Conservation (phyloP, 2,888 invertebrate species). For the Drosophila barbarae region DNA sequence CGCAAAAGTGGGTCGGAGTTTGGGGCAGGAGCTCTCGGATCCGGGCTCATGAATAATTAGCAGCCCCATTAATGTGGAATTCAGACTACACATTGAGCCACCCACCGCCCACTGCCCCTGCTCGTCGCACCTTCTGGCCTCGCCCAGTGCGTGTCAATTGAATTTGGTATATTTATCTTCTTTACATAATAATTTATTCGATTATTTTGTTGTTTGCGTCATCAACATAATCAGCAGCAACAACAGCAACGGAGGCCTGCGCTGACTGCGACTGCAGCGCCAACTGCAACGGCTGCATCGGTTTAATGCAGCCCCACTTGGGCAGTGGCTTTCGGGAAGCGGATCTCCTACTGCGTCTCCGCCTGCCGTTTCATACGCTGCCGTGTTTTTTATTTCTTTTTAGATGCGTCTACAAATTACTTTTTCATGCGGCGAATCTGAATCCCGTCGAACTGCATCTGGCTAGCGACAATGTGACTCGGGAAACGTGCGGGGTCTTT, state of each 20-base stretch:
- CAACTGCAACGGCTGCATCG: conserved; percentile 17
- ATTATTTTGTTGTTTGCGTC: conserved; percentile 52
- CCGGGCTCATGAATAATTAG: conserved; percentile 63
- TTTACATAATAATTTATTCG: conserved; percentile 57
- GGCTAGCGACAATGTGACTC: background rate
- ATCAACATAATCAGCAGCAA: conserved; percentile 62
- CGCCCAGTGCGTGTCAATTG: conserved; percentile 38
- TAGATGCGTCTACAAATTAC: conserved; percentile 58
- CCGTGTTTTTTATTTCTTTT: conserved; percentile 52
- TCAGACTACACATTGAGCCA: conserved; percentile 7
- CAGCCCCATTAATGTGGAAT: conserved; percentile 62
- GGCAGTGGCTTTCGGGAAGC: conserved; percentile 2
- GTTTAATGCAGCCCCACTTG: conserved; percentile 34
- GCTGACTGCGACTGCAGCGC: conserved; percentile 26
- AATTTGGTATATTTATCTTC: conserved; percentile 30
- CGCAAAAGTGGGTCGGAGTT: conserved; percentile 46
- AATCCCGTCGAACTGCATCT: background rate
- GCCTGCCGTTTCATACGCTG: conserved; percentile 48
- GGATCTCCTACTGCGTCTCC: conserved; percentile 19
- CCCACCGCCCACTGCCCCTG: conserved; percentile 2
- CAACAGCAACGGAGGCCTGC: conserved; percentile 41
- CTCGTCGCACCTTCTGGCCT: background rate
- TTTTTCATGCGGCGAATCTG: conserved; percentile 21
- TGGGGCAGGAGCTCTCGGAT: conserved; percentile 9
- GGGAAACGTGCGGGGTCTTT: background rate